Conservation (phyloP, 2,797 vertebrate genomes). For the Falco columbarius region DNA sequence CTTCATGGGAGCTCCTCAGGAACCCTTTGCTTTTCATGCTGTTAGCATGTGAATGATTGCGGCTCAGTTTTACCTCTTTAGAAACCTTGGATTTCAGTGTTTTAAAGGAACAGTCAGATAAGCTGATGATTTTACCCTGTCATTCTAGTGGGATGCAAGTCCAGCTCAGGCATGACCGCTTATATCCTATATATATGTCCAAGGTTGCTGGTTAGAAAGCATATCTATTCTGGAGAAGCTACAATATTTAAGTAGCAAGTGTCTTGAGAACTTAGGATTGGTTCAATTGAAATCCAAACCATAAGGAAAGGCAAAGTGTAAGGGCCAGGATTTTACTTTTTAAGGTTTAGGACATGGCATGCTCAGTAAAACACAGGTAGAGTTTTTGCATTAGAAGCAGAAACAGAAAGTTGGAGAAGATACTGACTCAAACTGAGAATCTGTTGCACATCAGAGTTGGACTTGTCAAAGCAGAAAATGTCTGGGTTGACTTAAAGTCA, state of each 20-base stretch:
- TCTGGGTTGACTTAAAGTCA: not conserved
- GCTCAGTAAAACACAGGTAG: not conserved
- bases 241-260: not conserved
- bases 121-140: not conserved
- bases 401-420: not conserved
- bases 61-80: not conserved
- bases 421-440: rapidly evolving
- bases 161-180: not conserved
- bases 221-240: not conserved
- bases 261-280: not conserved
- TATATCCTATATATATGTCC: not conserved
- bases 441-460: not conserved
- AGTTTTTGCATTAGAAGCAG: not conserved
- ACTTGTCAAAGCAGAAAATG: not conserved
- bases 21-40: not conserved
- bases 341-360: rapidly evolving
- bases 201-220: not conserved
- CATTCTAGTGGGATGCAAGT: not conserved
- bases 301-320: not conserved
- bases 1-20: not conserved
- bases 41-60: not conserved
- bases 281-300: not conserved
- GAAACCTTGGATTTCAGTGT: not conserved
- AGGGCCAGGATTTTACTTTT: not conserved
- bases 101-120: not conserved